Evolutionary conservation across 1,140 invertebrate genomes (phyloP), one percentile per base, ranked within the genome.

Genomic region (Drosophila insularis): DNA sequence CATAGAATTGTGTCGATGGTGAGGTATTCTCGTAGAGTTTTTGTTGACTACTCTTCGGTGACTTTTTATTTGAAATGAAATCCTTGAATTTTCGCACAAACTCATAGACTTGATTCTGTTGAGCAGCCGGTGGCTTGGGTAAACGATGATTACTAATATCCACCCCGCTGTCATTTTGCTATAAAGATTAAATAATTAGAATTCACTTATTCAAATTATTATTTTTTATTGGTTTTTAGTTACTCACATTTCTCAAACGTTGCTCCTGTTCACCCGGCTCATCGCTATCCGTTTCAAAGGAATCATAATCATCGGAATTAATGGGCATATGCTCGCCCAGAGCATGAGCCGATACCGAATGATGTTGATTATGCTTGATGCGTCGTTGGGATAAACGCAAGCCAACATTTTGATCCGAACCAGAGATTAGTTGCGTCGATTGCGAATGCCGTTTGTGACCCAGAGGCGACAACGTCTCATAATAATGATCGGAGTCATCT

Each of bases 201-300:
- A 31, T 56, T 56, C 32, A n/a, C n/a, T 6, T 13, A n/a, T 27
- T 13, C 46, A 3, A n/a, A n/a, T n/a, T n/a, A n/a, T n/a, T n/a
- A n/a, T n/a, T n/a, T n/a, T n/a, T n/a, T n/a, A 2, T 5, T 4
- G 1, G 5, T 1, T 1, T 1, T 27, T 5, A 13, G 1, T 0
- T 8, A 67, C 73, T 80, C 59, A 91, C 90, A 59, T 92, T 81
- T 23, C 80, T 74, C 10, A 77, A 55, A n/a, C 71, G 71, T 66
- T 93, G 91, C 54, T 94, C 94, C 0, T 92, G 90, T 23, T 94
- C 94, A 4, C 54, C 43, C 5, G 92, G 80, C n/a, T 94, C 94
- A 50, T 93, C 92, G 35, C 90, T 91, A 61, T 95, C 94, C 67
- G 94, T 94, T 71, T 95, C 94, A 74, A 95, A 95, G 21, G 94